These are phyloP conservation scores for Gnathonemus echidnorhynchus DNA, from an alignment of 2,113 vertebrate species.

Conservation along the genomic window DNA sequence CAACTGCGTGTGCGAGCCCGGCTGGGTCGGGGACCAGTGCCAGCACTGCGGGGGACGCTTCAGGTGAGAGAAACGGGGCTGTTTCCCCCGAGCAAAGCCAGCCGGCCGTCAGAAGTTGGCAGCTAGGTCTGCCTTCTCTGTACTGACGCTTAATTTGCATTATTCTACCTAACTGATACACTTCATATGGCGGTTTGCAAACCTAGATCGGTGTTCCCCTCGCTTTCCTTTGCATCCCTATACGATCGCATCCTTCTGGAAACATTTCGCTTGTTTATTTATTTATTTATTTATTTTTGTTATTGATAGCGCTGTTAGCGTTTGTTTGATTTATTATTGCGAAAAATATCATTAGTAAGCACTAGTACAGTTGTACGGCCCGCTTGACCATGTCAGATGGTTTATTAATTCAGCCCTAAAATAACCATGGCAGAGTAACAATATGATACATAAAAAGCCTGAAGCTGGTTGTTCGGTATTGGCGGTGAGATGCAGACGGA, in stretches of 20 bases:
- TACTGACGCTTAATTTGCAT: neutral
- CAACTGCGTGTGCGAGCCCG: conserved; percentile 75
- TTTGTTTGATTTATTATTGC: neutral
- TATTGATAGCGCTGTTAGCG: neutral
- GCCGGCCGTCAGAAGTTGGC: neutral
- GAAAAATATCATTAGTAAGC: neutral
- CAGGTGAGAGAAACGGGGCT: conserved; percentile 61
- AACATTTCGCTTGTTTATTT: neutral
- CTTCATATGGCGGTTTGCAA: neutral
- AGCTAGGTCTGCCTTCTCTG: neutral
- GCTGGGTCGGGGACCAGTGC: conserved; percentile 93
- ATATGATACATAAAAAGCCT: neutral
- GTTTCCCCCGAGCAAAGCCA: neutral
- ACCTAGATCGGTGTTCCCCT: neutral
- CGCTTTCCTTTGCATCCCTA: neutral
- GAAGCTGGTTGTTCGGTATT: neutral
- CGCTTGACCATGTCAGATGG: neutral
- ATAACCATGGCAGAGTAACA: neutral
- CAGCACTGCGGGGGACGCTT: conserved; percentile 96
- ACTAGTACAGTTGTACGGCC: neutral
- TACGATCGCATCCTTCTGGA: neutral
- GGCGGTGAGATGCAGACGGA: neutral
- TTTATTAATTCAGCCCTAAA: neutral
- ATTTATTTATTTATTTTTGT: neutral
- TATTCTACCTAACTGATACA: neutral